Evolutionary conservation across 2,797 vertebrate species (phyloP), one percentile per base, ranked within the genome.

Genomic region (Galaxias olidus): DNA sequence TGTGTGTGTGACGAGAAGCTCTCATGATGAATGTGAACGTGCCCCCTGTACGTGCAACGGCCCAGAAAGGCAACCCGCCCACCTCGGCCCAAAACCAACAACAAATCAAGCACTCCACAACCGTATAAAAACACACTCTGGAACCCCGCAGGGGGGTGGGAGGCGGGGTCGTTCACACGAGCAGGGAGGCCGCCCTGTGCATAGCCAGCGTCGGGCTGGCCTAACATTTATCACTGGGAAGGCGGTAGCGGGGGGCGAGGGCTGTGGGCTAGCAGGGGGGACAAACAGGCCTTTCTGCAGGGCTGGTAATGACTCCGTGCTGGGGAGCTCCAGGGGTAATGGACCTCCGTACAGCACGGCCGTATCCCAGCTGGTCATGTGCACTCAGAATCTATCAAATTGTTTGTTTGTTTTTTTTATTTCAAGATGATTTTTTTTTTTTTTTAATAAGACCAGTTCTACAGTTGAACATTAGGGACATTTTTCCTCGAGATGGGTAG

Each of bases 151-250:
- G 30, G 30, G 30, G 30, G 30, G 30, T 2, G 30, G 30, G 30
- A 6, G 30, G 30, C 3, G 30, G 30, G 30, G 30, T n/a, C n/a
- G n/a, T n/a, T n/a, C n/a, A n/a, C n/a, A n/a, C n/a, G n/a, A n/a
- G n/a, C n/a, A n/a, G n/a, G n/a, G n/a, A n/a, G n/a, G n/a, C n/a
- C n/a, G n/a, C n/a, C n/a, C n/a, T n/a, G n/a, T n/a, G 30, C 30
- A 30, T 30, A 30, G 30, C 30, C 6, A 30, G 30, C 30, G 30
- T 6, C 30, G 30, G 30, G 30, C 30, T 30, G 30, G 30, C 60
- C 18, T 58, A 13, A 67, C 80, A 90, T 91, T 84, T 52, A 89
- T 91, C 88, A n/a, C n/a, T n/a, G n/a, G n/a, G n/a, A n/a, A 86
- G n/a, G 55, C 43, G 66, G 71, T 82, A 80, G 72, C 63, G 56